Percentiles rank a stretch among this genome's conserved stretches.
These are phyloP conservation scores for Brassicogethes aeneus DNA, from an alignment of 2,888 invertebrate genomes.

Conservation along the genomic window DNA sequence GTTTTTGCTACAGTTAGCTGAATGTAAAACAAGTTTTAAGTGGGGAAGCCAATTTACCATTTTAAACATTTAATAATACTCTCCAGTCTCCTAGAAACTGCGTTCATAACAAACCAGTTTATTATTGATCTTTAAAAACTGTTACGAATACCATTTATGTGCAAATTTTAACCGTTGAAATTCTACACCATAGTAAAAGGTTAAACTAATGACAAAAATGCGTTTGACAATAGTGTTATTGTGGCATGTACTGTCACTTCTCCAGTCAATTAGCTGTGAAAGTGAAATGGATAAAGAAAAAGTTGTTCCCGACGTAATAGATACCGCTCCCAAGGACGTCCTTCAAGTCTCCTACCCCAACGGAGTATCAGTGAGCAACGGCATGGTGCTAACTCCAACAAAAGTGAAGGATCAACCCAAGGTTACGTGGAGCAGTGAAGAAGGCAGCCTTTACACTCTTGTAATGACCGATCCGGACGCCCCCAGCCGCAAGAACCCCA, in stretches of 20 bases:
- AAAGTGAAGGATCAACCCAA: constrained; percentile 52
- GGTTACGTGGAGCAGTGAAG: constrained; percentile 34
- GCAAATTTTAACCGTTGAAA: too few relatives aligned
- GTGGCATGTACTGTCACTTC: neutral
- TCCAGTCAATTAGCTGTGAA: neutral
- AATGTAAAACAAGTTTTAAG: too few relatives aligned
- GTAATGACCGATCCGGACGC: constrained; percentile 66
- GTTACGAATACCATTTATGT: too few relatives aligned
- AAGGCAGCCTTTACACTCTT: constrained; percentile 31
- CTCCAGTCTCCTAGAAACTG: too few relatives aligned
- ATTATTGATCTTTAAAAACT: too few relatives aligned
- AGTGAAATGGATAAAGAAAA: constrained; percentile 40
- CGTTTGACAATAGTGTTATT: too few relatives aligned
- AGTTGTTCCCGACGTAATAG: constrained; percentile 62
- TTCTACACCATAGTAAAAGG: too few relatives aligned
- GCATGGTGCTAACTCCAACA: constrained; percentile 62
- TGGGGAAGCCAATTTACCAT: too few relatives aligned
- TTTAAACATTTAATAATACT: too few relatives aligned
- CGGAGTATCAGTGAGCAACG: constrained; percentile 46
- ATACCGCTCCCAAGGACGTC: constrained; percentile 47
- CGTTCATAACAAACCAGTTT: too few relatives aligned
- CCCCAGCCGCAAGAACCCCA: constrained; percentile 59
- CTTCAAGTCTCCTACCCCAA: constrained; percentile 46
- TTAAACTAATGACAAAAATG: too few relatives aligned
- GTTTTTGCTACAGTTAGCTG: too few relatives aligned